phyloP scores from a whole-genome alignment of 2,797 vertebrate genomes.

The Bradypodion pumilum region DNA sequence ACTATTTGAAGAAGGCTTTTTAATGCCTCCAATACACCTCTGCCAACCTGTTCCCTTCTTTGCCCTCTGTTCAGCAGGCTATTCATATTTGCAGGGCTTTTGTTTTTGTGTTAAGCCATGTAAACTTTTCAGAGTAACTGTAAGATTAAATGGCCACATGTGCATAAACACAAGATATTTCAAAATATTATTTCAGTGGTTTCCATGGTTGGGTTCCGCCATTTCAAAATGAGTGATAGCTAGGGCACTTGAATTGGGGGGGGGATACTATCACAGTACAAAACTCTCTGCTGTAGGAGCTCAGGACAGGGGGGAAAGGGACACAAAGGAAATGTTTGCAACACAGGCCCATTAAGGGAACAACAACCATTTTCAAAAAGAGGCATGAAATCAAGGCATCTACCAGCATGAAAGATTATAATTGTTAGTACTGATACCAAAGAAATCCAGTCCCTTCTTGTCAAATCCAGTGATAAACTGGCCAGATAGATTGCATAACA shows the following conservation, averaged over 20 bases:
- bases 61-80: slow-evolving; percentile 34
- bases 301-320: background rate
- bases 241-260: background rate
- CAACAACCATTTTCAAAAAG: background rate
- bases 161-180: slow-evolving; percentile 29
- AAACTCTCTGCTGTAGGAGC: background rate
- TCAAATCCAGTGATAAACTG: too few relatives aligned
- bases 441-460: too few relatives aligned
- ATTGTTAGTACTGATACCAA: too few relatives aligned
- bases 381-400: background rate
- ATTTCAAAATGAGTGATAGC: background rate
- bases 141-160: slow-evolving; percentile 1
- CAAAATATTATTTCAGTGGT: slow-evolving; percentile 41
- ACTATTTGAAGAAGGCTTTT: slow-evolving; percentile 54
- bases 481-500: too few relatives aligned
- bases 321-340: background rate
- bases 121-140: slow-evolving; percentile 55
- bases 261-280: background rate
- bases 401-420: background rate
- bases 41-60: slow-evolving; percentile 1
- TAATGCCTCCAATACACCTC: background rate
- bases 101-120: background rate
- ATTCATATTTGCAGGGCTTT: slow-evolving; percentile 45
- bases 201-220: background rate
- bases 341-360: background rate